Evolutionary conservation across 2,797 vertebrate species (phyloP).

Genomic region (Ibycter americanus): DNA sequence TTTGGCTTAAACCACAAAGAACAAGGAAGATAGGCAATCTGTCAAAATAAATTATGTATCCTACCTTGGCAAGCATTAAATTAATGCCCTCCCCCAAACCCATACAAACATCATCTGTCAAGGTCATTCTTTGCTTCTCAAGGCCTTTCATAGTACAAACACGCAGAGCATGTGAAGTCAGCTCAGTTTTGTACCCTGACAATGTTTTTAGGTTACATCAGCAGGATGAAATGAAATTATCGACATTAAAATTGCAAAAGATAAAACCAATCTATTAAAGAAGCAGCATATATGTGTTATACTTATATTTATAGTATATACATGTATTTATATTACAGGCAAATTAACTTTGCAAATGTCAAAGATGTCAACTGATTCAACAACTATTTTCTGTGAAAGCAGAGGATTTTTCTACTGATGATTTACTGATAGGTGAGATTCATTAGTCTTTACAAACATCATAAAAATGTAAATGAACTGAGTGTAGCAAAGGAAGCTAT

Average conservation of each 20-base stretch:
- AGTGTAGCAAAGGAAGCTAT: background rate
- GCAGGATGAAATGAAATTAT: background rate
- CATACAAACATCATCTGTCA: background rate
- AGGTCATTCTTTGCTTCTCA: background rate
- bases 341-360: background rate
- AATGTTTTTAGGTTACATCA: background rate
- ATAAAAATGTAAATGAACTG: background rate
- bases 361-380: background rate
- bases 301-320: background rate
- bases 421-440: background rate
- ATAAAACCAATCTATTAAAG: background rate
- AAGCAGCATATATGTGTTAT: background rate
- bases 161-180: background rate
- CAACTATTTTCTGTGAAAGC: background rate
- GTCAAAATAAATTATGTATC: constrained; percentile 1
- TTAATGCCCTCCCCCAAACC: background rate
- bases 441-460: background rate
- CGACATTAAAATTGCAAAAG: background rate
- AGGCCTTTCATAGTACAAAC: background rate
- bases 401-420: background rate
- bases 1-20: constrained; percentile 20
- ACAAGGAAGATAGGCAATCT: background rate
- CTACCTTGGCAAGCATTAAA: background rate
- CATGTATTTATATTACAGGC: background rate
- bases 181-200: background rate